These are phyloP conservation scores for Bergia sp. DNA, from an alignment of 92 coral and sea anemone genomes.

Conservation along the genomic window DNA sequence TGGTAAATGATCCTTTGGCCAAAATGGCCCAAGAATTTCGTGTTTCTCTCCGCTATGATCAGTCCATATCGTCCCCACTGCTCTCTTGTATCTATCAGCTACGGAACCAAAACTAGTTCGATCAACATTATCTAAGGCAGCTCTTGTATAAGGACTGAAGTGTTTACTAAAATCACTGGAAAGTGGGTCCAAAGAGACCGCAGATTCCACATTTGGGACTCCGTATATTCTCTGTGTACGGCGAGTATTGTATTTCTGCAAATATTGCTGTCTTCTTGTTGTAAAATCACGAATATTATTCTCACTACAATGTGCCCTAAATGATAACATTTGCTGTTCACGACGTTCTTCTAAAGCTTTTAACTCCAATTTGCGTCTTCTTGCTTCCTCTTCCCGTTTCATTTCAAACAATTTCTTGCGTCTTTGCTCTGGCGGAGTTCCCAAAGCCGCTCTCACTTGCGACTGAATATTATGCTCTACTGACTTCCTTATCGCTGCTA, in stretches of 20 bases:
- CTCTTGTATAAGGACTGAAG: constrained; percentile 73
- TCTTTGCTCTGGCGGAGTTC: constrained; percentile 86
- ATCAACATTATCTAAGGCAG: constrained; percentile 69
- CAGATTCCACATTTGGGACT: background rate
- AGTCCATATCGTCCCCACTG: constrained; percentile 64
- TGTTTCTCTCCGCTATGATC: constrained; percentile 71
- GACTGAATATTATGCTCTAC: constrained; percentile 90
- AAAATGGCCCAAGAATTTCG: constrained; percentile 83
- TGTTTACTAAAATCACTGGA: constrained; percentile 64
- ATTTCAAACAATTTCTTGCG: constrained; percentile 64
- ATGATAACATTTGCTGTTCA: constrained; percentile 32
- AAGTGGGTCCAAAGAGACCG: constrained; percentile 59
- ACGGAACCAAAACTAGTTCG: background rate
- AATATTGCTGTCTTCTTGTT: constrained; percentile 69
- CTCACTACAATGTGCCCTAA: constrained; percentile 53
- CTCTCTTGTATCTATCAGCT: constrained; percentile 59
- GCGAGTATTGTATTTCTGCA: constrained; percentile 58
- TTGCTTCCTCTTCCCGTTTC: constrained; percentile 69
- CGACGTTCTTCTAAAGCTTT: constrained; percentile 36
- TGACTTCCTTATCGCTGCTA: constrained; percentile 75
- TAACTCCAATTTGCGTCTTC: constrained; percentile 44
- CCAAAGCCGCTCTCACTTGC: constrained; percentile 85
- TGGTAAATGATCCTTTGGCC: constrained; percentile 94
- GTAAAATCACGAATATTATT: constrained; percentile 60
- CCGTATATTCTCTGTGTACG: constrained; percentile 55